Evolutionary conservation across 53 echinoderm and acorn worm genomes (phyloP).

Genomic region (Patiria pectinifera): DNA sequence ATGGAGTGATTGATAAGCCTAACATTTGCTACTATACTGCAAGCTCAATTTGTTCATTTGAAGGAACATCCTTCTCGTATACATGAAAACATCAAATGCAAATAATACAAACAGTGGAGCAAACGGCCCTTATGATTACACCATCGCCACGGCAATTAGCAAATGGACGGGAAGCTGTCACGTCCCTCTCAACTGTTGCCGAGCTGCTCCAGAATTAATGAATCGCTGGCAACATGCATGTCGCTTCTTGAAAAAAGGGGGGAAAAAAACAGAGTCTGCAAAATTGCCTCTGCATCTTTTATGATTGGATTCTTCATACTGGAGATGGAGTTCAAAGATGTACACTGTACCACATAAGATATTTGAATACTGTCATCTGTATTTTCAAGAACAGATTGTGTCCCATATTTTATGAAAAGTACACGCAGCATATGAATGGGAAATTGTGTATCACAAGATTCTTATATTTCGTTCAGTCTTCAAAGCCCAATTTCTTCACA

Average conservation of each 20-base stretch:
- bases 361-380: too few species aligned
- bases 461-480: too few species aligned
- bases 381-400: too few species aligned
- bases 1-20: too few species aligned
- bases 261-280: neutral
- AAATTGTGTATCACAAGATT: too few species aligned
- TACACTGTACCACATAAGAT: neutral
- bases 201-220: neutral
- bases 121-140: neutral
- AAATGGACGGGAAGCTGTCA: neutral
- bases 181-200: slow-evolving; percentile 10
- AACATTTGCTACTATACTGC: too few species aligned
- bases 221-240: neutral
- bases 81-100: neutral
- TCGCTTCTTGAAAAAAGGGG: neutral
- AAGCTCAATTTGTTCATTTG: too few species aligned
- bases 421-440: too few species aligned
- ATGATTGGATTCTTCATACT: neutral
- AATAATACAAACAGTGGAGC: neutral
- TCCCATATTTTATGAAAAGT: too few species aligned
- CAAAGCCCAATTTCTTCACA: too few species aligned
- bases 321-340: neutral
- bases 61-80: neutral
- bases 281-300: neutral
- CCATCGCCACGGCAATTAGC: neutral